Conservation (phyloP, 2,797 vertebrate genomes). For the Nannoperca australis region DNA sequence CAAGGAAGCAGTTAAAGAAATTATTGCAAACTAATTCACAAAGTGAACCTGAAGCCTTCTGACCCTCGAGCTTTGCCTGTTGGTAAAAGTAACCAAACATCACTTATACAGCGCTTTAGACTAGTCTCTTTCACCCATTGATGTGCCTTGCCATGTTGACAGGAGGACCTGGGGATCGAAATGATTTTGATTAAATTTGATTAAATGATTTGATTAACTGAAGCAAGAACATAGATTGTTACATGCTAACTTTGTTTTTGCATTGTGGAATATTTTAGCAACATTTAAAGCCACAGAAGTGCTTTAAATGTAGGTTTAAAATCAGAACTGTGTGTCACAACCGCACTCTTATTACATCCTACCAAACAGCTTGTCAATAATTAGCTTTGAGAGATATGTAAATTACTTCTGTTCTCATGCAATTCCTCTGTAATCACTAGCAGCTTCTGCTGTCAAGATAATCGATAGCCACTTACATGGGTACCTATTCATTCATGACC, state of each 20-base stretch:
- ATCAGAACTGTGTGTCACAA: conserved; percentile 23
- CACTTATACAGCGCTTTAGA: too few relatives aligned
- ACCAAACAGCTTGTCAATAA: conserved; percentile 48
- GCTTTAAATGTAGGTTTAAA: conserved; percentile 9
- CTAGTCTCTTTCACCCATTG: too few relatives aligned
- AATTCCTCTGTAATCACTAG: conserved; percentile 39
- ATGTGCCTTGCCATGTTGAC: too few relatives aligned
- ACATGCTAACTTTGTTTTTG: background rate
- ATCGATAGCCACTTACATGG: conserved; percentile 66
- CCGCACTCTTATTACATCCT: conserved; percentile 9
- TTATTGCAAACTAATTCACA: too few relatives aligned
- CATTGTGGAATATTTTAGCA: background rate
- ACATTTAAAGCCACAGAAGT: background rate
- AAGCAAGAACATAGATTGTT: background rate
- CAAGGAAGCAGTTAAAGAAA: too few relatives aligned
- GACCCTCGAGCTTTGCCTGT: background rate
- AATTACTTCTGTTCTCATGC: conserved; percentile 43
- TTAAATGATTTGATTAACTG: too few relatives aligned
- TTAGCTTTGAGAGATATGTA: conserved; percentile 48
- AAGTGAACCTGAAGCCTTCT: too few relatives aligned
- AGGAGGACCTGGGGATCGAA: too few relatives aligned
- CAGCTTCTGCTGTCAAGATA: conserved; percentile 58
- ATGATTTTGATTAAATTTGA: too few relatives aligned
- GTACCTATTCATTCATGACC: conserved; percentile 53
- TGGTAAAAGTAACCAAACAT: background rate